phyloP scores from a whole-genome alignment of 1,140 invertebrate species.

The Sitobion miscanthi region DNA sequence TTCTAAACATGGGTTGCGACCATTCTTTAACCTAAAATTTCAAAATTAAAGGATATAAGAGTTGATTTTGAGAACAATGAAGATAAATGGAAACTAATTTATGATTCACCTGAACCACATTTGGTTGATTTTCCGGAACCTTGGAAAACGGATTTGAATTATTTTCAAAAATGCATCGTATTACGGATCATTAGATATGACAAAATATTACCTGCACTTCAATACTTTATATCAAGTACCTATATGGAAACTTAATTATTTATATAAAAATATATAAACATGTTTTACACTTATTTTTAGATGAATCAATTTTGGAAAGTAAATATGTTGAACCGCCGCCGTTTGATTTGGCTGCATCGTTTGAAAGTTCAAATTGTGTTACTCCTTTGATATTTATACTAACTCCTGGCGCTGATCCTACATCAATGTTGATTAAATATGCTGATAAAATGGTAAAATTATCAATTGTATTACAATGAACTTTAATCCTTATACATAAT shows the following conservation, averaged over 20 bases:
- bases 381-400: conserved; percentile 90
- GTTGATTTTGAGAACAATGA: conserved; percentile 68
- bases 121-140: conserved; percentile 71
- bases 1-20: too few relatives aligned
- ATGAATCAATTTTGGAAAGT: conserved; percentile 74
- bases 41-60: conserved; percentile 66
- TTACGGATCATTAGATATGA: conserved; percentile 85
- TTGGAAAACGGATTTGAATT: conserved; percentile 70
- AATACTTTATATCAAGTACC: conserved; percentile 77
- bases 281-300: conserved; percentile 53
- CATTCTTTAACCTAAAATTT: not conserved
- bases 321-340: conserved; percentile 86
- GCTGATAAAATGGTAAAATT: conserved; percentile 75
- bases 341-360: conserved; percentile 85
- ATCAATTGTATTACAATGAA: not conserved
- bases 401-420: conserved; percentile 92
- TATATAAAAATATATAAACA: not conserved
- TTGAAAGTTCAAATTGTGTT: conserved; percentile 81
- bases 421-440: conserved; percentile 82
- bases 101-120: conserved; percentile 76
- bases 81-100: conserved; percentile 76
- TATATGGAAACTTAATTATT: conserved; percentile 52
- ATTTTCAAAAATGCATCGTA: conserved; percentile 80
- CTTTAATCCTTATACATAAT: too few relatives aligned
- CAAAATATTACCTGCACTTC: conserved; percentile 85